Conservation (phyloP, 2,113 vertebrate species). For the Daphoenositta chrysoptera region DNA sequence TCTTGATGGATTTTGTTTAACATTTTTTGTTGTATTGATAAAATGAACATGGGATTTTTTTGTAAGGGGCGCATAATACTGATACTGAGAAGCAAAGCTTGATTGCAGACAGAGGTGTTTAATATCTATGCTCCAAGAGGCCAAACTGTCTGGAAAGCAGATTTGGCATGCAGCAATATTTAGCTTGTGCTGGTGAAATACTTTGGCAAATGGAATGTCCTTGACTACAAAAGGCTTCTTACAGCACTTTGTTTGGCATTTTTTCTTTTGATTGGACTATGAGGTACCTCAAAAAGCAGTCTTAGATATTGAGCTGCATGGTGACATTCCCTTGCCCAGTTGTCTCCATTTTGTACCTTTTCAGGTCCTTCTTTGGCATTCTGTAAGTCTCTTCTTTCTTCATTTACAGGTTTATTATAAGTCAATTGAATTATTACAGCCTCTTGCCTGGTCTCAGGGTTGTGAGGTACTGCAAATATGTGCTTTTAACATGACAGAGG, state of each 20-base stretch:
- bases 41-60: neutral
- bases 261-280: neutral
- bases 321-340: neutral
- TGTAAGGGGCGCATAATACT: neutral
- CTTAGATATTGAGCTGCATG: neutral
- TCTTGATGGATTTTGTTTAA: neutral
- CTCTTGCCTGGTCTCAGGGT: neutral
- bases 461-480: neutral
- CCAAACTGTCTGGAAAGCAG: neutral
- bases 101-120: neutral
- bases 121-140: neutral
- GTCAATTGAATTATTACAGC: neutral
- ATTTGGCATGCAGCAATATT: neutral
- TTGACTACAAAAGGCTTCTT: neutral
- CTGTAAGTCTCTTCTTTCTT: neutral
- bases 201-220: neutral
- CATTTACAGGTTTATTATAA: neutral
- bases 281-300: neutral
- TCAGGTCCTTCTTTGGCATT: neutral
- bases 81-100: neutral
- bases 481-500: neutral
- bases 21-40: neutral
- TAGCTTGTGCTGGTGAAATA: neutral
- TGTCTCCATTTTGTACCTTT: neutral
- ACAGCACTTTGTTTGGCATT: neutral